Evolutionary conservation across 2,113 vertebrate species (phyloP).

Genomic region (Apeltes quadracus): DNA sequence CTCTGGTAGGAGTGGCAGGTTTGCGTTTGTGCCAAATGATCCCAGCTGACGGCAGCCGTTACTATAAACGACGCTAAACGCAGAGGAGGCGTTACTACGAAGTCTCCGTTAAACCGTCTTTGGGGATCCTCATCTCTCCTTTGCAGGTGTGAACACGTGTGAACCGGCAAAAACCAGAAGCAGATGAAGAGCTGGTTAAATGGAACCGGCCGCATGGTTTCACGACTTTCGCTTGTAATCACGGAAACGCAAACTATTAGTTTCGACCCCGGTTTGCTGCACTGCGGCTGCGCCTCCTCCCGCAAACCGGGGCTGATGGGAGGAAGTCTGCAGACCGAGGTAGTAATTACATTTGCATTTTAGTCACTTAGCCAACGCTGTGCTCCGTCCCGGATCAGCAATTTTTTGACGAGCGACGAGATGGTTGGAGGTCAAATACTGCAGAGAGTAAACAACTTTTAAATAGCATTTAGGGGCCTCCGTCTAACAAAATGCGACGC

Average conservation of each 20-base stretch:
- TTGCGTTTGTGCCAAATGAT: conserved; percentile 38
- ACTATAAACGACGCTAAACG: background rate
- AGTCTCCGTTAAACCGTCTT: background rate
- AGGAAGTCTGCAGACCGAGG: conserved; percentile 6
- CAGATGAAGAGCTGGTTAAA: too few species aligned
- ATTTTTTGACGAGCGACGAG: background rate
- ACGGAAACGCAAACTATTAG: background rate
- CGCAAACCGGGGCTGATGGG: conserved; percentile 12
- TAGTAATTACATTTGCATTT: conserved; percentile 48
- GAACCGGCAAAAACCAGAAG: background rate
- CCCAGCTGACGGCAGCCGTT: conserved; percentile 30
- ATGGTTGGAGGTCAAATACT: background rate
- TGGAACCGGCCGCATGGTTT: background rate
- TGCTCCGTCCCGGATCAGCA: background rate
- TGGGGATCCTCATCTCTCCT: background rate
- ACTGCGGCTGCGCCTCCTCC: conserved; percentile 26
- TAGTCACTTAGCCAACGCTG: conserved; percentile 21
- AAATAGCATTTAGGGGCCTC: background rate
- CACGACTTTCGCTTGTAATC: background rate
- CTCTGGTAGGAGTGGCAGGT: conserved; percentile 32
- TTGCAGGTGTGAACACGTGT: background rate
- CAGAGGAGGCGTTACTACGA: background rate
- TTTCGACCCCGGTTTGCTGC: conserved; percentile 4
- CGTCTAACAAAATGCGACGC: background rate
- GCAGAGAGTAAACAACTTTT: background rate